phyloP scores from a whole-genome alignment of 53 echinoderm and acorn worm species.

The Arbacia lixula region DNA sequence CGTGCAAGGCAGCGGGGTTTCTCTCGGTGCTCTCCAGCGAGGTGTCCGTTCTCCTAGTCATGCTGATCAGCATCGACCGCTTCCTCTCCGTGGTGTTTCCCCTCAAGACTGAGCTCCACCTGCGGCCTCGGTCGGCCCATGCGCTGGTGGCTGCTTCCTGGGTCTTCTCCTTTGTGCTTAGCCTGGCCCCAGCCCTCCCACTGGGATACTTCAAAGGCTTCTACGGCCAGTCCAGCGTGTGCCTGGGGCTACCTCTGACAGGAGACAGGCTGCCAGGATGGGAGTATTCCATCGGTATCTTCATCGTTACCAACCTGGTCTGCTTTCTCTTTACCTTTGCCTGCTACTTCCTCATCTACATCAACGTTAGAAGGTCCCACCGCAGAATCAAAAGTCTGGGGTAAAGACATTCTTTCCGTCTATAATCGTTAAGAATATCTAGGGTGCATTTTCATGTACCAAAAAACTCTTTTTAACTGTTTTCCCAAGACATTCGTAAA shows the following conservation, averaged over 20 bases:
- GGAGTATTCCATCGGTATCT: constrained; percentile 75
- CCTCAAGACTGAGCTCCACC: constrained; percentile 38
- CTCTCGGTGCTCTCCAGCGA: constrained; percentile 76
- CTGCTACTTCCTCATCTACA: constrained; percentile 72
- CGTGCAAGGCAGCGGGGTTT: constrained; percentile 71
- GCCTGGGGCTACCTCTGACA: constrained; percentile 77
- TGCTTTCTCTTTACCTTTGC: constrained; percentile 70
- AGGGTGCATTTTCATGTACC: too few species aligned
- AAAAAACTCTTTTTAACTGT: too few species aligned
- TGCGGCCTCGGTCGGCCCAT: constrained; percentile 36
- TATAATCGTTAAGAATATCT: too few species aligned
- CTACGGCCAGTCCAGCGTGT: constrained; percentile 78
- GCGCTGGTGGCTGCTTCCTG: constrained; percentile 49
- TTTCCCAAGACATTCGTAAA: too few species aligned
- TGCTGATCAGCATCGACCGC: constrained; percentile 75
- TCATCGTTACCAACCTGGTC: constrained; percentile 66
- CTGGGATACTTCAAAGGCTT: constrained; percentile 71
- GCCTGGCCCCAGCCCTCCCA: constrained; percentile 64
- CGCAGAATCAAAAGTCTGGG: constrained; percentile 44
- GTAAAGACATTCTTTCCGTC: too few species aligned
- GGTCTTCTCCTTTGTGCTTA: constrained; percentile 57
- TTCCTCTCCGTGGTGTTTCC: constrained; percentile 75
- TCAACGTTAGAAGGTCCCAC: constrained; percentile 54
- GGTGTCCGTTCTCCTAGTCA: constrained; percentile 71
- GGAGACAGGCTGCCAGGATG: constrained; percentile 65